Percentiles rank a stretch among this genome's conserved stretches.
These are phyloP conservation scores for Pachliopta kotzebuea DNA, from an alignment of 2,888 invertebrate species.

Conservation along the genomic window DNA sequence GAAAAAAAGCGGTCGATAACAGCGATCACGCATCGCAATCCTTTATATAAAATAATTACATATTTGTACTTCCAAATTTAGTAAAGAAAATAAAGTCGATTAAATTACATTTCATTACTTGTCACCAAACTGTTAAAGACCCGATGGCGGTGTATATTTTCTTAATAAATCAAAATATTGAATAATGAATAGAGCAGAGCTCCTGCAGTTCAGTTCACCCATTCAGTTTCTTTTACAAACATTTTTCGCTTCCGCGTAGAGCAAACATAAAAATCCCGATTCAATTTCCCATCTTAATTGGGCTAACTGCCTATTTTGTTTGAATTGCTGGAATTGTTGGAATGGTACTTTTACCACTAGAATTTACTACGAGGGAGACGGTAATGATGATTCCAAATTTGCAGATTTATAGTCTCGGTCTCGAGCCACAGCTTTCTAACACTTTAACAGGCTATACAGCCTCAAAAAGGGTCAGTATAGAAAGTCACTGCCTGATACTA, in stretches of 20 bases:
- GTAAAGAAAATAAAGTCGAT: too few relatives aligned
- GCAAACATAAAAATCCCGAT: constrained; percentile 13
- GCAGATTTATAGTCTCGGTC: too few relatives aligned
- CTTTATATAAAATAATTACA: too few relatives aligned
- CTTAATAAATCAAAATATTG: constrained; percentile 5
- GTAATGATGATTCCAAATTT: too few relatives aligned
- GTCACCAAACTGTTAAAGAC: not conserved
- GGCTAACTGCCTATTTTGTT: constrained; percentile 7
- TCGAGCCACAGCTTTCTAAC: too few relatives aligned
- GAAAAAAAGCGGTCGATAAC: too few relatives aligned
- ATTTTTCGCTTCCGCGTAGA: constrained; percentile 12
- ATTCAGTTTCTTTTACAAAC: constrained; percentile 13
- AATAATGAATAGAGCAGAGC: constrained; percentile 4
- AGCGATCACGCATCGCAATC: too few relatives aligned
- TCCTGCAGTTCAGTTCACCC: constrained; percentile 5
- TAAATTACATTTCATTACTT: too few relatives aligned
- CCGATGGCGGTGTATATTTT: not conserved
- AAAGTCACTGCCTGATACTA: too few relatives aligned
- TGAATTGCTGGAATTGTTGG: not conserved
- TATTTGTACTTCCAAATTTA: too few relatives aligned
- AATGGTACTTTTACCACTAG: not conserved
- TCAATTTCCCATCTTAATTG: constrained; percentile 20
- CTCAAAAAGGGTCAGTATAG: too few relatives aligned
- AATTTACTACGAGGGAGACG: not conserved
- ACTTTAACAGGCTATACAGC: too few relatives aligned